phyloP scores from a whole-genome alignment of 1,140 invertebrate species.

The Drosophila aff. region DNA sequence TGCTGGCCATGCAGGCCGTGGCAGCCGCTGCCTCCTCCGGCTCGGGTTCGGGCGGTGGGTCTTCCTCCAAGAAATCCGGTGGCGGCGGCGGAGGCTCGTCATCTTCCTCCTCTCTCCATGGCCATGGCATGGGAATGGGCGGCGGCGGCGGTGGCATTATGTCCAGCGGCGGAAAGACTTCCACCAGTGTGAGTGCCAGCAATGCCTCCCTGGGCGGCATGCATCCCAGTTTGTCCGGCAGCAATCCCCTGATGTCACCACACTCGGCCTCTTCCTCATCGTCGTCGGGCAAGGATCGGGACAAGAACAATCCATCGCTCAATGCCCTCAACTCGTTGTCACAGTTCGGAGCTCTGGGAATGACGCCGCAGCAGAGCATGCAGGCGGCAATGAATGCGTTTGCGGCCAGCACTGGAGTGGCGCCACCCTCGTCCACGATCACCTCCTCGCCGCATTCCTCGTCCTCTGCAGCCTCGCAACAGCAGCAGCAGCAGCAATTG shows the following conservation, averaged over 20 bases:
- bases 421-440: slow-evolving; percentile 56
- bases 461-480: slow-evolving; percentile 35
- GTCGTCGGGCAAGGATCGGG: slow-evolving; percentile 61
- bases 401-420: slow-evolving; percentile 65
- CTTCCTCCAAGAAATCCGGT: slow-evolving; percentile 80
- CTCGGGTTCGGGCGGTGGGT: slow-evolving; percentile 53
- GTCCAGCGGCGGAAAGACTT: slow-evolving; percentile 62
- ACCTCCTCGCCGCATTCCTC: slow-evolving; percentile 56
- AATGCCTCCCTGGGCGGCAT: slow-evolving; percentile 48
- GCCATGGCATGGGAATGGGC: slow-evolving; percentile 60
- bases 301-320: slow-evolving; percentile 81
- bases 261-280: slow-evolving; percentile 51
- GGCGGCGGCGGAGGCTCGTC: slow-evolving; percentile 40
- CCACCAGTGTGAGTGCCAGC: slow-evolving; percentile 68
- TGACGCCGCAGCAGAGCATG: slow-evolving; percentile 84
- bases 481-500: slow-evolving; percentile 56
- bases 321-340: slow-evolving; percentile 83
- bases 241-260: slow-evolving; percentile 68
- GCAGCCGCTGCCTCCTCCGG: slow-evolving; percentile 73
- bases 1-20: slow-evolving; percentile 84
- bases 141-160: slow-evolving; percentile 42
- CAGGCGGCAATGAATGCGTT: slow-evolving; percentile 85
- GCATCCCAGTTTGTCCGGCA: slow-evolving; percentile 50
- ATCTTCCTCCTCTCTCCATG: slow-evolving; percentile 55
- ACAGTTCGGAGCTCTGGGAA: slow-evolving; percentile 79